Percentiles rank a stretch among this genome's conserved stretches.
Evolutionary conservation across 2,888 invertebrate species (phyloP).

Genomic region (Leptinotarsa rubiginosa): DNA sequence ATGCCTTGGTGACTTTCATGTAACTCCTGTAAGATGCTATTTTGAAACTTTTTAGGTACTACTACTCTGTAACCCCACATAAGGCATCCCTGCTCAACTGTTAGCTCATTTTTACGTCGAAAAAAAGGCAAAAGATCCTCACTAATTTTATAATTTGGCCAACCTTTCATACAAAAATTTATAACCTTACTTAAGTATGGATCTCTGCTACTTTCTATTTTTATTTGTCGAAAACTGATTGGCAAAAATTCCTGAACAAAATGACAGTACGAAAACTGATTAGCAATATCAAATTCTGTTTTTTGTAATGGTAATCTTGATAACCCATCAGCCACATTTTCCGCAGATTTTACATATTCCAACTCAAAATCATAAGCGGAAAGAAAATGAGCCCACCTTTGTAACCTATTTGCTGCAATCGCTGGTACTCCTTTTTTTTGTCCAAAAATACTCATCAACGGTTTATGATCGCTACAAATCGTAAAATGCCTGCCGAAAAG

Average conservation of each 20-base stretch:
- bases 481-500: neutral
- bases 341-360: conserved; percentile 12
- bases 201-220: conserved; percentile 4
- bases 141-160: neutral
- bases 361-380: conserved; percentile 10
- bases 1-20: conserved; percentile 40
- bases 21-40: conserved; percentile 45
- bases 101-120: conserved; percentile 37
- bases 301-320: conserved; percentile 13
- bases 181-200: conserved; percentile 1
- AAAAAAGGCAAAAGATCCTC: conserved; percentile 29
- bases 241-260: conserved; percentile 5
- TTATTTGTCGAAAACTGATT: conserved; percentile 6
- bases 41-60: conserved; percentile 45
- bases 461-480: neutral
- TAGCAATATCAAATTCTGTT: conserved; percentile 4
- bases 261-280: neutral
- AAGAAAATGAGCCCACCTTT: conserved; percentile 16
- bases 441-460: neutral
- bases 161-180: conserved; percentile 1
- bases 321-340: conserved; percentile 8
- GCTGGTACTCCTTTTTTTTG: neutral
- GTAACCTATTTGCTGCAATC: conserved; percentile 16
- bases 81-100: conserved; percentile 37
- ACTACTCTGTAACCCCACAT: conserved; percentile 52